These are phyloP conservation scores for Meloidogyne hapla DNA, from an alignment of 1,140 invertebrate genomes.

Conservation along the genomic window DNA sequence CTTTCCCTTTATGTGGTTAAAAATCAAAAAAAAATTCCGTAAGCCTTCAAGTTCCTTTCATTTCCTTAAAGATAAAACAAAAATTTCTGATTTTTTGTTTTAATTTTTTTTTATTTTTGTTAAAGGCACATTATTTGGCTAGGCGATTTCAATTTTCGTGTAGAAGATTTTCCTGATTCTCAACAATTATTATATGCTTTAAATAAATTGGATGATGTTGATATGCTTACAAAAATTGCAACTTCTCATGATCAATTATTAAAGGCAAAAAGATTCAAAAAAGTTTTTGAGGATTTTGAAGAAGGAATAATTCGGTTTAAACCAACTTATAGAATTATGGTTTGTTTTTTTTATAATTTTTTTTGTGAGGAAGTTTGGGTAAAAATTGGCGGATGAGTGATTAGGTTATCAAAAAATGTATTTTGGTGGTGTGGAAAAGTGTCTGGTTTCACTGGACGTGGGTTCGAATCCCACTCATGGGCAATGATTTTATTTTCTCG, in stretches of 20 bases:
- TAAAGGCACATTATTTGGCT: slow-evolving; percentile 35
- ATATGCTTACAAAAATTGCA: slow-evolving; percentile 20
- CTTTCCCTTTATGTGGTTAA: too few relatives aligned
- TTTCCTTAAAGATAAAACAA: too few relatives aligned
- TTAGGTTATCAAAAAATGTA: too few relatives aligned
- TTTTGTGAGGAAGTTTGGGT: background rate
- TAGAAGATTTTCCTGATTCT: slow-evolving; percentile 30
- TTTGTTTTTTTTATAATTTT: background rate
- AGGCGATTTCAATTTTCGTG: slow-evolving; percentile 38
- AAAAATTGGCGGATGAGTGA: too few relatives aligned
- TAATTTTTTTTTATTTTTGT: background rate
- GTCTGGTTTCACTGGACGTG: background rate
- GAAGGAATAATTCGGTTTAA: slow-evolving; percentile 37
- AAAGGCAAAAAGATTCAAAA: slow-evolving; percentile 16
- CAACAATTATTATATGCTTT: slow-evolving; percentile 21
- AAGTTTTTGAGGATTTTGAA: slow-evolving; percentile 33
- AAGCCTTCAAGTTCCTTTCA: too few relatives aligned
- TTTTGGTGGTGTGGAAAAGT: too few relatives aligned
- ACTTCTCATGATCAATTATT: slow-evolving; percentile 35
- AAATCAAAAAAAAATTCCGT: too few relatives aligned
- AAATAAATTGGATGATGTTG: background rate
- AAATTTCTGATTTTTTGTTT: too few relatives aligned
- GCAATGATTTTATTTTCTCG: background rate
- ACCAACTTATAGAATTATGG: slow-evolving; percentile 43
- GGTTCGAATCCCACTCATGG: too few relatives aligned